These are phyloP conservation scores for Palaemon carinicauda DNA, from an alignment of 1,140 invertebrate genomes.

Conservation along the genomic window DNA sequence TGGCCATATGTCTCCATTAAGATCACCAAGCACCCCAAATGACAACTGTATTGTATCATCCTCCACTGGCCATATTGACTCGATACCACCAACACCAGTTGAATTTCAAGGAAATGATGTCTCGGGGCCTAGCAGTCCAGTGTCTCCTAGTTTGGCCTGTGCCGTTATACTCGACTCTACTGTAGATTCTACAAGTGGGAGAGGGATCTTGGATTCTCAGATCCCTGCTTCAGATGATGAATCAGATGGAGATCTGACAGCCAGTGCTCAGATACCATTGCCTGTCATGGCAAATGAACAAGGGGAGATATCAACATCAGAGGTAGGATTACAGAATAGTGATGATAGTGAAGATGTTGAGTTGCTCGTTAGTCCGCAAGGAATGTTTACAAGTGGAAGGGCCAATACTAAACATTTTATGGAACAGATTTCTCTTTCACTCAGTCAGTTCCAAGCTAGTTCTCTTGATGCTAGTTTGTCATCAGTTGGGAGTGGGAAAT, in stretches of 20 bases:
- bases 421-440: conserved; percentile 33
- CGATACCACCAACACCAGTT: conserved; percentile 40
- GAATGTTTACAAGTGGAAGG: conserved; percentile 17
- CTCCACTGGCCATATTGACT: conserved; percentile 68
- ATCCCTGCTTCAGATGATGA: conserved; percentile 9
- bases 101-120: conserved; percentile 53
- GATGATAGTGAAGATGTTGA: conserved; percentile 46
- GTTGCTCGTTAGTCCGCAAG: conserved; percentile 29
- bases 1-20: conserved; percentile 20
- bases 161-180: conserved; percentile 56
- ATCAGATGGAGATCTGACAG: conserved; percentile 21
- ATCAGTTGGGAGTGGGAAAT: not conserved
- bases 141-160: conserved; percentile 21
- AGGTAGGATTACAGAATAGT: conserved; percentile 30
- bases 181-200: conserved; percentile 58
- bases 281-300: conserved; percentile 21
- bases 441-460: conserved; percentile 23
- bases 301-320: conserved; percentile 47
- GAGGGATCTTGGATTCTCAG: conserved; percentile 18
- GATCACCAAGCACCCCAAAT: conserved; percentile 45
- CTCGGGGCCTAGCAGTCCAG: conserved; percentile 32
- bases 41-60: conserved; percentile 62
- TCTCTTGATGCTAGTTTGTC: conserved; percentile 24
- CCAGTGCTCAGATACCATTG: conserved; percentile 23
- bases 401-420: conserved; percentile 27